Conservation (phyloP, 2,888 invertebrate species). For the Cynaeus angustus region DNA sequence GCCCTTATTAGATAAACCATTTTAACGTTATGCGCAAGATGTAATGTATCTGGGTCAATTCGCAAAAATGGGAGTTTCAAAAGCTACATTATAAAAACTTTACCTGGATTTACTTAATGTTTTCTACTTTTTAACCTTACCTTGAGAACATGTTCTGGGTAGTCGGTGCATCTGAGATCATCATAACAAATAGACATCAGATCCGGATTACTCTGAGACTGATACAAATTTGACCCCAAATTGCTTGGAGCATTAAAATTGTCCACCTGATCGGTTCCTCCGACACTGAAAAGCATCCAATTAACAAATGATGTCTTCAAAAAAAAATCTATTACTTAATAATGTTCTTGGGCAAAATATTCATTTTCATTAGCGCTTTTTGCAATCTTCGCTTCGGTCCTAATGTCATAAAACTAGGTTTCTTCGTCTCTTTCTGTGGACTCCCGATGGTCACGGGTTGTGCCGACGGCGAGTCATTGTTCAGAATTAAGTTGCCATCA, state of each 20-base stretch:
- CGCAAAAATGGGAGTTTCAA: no score
- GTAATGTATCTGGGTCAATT: no score
- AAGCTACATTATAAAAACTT: no score
- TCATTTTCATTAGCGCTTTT: conserved; percentile 91
- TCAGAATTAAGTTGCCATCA: conserved; percentile 73
- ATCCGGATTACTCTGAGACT: conserved; percentile 93
- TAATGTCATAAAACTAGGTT: conserved; percentile 88
- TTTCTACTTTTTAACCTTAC: conserved; percentile 57
- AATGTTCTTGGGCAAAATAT: conserved; percentile 89
- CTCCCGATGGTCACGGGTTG: conserved; percentile 77
- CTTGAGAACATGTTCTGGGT: conserved; percentile 97
- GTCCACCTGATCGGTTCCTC: conserved; percentile 77
- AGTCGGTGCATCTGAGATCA: conserved; percentile 85
- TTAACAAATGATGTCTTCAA: not conserved
- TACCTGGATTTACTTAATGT: no score
- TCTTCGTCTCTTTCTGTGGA: conserved; percentile 77
- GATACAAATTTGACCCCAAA: conserved; percentile 81
- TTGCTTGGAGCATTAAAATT: conserved; percentile 73
- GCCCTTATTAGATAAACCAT: no score
- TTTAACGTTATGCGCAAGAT: no score
- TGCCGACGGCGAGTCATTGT: conserved; percentile 69
- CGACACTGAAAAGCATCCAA: conserved; percentile 60
- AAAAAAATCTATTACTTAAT: conserved; percentile 70
- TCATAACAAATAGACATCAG: conserved; percentile 88
- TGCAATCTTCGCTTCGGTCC: conserved; percentile 89